Evolutionary conservation across 2,113 vertebrate genomes (phyloP), one percentile per base, ranked within the genome.

Genomic region (Galemys pyrenaicus): DNA sequence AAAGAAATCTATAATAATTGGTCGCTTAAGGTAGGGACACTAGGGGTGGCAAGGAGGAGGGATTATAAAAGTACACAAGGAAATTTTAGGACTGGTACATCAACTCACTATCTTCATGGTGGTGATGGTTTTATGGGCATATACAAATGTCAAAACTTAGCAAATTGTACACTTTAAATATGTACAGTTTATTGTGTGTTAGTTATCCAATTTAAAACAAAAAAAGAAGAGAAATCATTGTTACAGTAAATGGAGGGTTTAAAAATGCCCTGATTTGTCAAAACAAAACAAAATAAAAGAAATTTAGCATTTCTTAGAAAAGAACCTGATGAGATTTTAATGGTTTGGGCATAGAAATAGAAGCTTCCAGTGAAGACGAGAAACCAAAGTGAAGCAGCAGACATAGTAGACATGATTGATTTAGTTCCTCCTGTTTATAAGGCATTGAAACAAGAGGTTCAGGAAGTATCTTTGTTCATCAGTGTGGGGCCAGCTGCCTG

Each of bases 381-480:
- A 82, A 84, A 56, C 32, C 32, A 68, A 56, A 93, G 60, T 56
- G 20, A 56, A 94, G 80, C 46, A 49, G 75, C 68, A 56, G 75
- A 35, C 49, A 39, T 82, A 94, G 39, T 88, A 84, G 87, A 54
- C 83, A 41, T 51, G 10, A 64, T 46, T 9, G 16, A 24, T 94
- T 89, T 54, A 46, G 44, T 54, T 74, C 9, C 10, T 77, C 24
- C 44, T 96, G 26, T 91, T 91, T 90, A 75, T 15, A 82, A 74
- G 77, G 4, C n/a, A 37, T 93, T 91, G 86, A 87, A 94, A 92
- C 20, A 60, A 78, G 49, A 90, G 71, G 9, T 82, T 84, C 46
- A 84, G 37, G 64, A 91, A 73, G 6, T 84, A 54, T 32, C 32
- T 39, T 90, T 83, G 46, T 41, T 51, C 49, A 93, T 28, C 44